Base-by-base conservation (phyloP, 2,888 invertebrate genomes). In the Perizoma flavofasciatum region DNA sequence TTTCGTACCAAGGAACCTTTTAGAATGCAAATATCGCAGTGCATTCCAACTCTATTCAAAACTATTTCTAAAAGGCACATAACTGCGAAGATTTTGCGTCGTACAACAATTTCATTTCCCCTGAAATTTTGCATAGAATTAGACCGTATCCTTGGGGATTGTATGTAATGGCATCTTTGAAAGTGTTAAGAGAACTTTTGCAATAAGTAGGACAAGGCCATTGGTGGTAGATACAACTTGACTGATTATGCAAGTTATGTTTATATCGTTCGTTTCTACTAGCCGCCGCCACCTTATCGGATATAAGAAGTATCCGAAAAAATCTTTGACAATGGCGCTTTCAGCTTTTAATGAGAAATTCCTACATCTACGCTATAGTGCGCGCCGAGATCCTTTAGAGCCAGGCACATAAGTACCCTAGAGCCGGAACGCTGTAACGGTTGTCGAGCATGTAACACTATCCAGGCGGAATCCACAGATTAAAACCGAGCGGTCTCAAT, bases 21-120 rank as follows among this genome's bases (percentile, higher is more conserved):
- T 82, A 78, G 78, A 82, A 89, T 86, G 87, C 86, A 88, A 89
- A 90, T 88, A 81, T 82, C 81, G 77, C 74, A 61, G 72, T 83
- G 84, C 85, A 86, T 84, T 86, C 82, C 84, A 77, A 76, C 78
- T 82, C 83, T 78, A 80, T 86, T 84, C 80, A 85, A 77, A 88
- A 84, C 81, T 84, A 85, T 86, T 86, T 83, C 83, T 81, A 78
- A 83, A 83, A 82, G 79, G 78, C 74, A 79, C 75, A 81, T 82
- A 81, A 83, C 79, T 81, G 71, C 68, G 82, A 75, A 79, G 80
- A 82, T 78, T 82, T 79, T 70, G 70, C 78, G 75, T 72, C 78
- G 74, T 71, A 74, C 69, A 73, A 77, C 75, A 75, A 75, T 81
- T 78, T 78, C 77, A 76, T 81, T 81, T 81, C 75, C 72, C 70